Conservation (phyloP, 1,140 invertebrate species). For the Lamellibrachia luymesi region DNA sequence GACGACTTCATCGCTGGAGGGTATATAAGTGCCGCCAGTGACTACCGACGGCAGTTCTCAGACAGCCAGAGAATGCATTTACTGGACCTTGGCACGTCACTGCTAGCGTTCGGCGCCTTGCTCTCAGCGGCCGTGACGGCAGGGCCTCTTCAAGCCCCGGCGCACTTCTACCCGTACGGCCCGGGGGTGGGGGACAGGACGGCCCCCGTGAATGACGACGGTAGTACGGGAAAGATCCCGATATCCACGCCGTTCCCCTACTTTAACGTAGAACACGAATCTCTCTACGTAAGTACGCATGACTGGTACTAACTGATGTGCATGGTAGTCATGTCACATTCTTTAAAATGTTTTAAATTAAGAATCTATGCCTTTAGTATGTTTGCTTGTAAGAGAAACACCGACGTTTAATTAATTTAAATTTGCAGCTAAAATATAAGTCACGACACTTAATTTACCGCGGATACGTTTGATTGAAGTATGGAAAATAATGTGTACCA, state of each 20-base stretch:
- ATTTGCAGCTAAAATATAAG: background rate
- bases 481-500: background rate
- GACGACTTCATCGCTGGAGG: background rate
- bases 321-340: background rate
- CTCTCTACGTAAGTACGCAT: background rate
- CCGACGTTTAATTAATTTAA: background rate
- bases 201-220: constrained; percentile 10
- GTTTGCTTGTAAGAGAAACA: no score
- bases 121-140: background rate
- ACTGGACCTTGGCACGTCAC: background rate
- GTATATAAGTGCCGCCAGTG: background rate
- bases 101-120: background rate
- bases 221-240: background rate
- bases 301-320: background rate
- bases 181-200: background rate
- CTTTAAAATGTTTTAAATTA: no score
- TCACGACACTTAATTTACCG: no score
- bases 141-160: no score
- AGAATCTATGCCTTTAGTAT: no score
- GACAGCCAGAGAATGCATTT: background rate
- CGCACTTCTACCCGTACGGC: constrained; percentile 3
- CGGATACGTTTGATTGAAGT: no score
- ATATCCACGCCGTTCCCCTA: constrained; percentile 2
- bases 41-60: background rate
- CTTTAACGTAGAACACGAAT: background rate